Evolutionary conservation across 2,888 invertebrate genomes (phyloP), one percentile per base, ranked within the genome.

Genomic region (Noctua janthe): DNA sequence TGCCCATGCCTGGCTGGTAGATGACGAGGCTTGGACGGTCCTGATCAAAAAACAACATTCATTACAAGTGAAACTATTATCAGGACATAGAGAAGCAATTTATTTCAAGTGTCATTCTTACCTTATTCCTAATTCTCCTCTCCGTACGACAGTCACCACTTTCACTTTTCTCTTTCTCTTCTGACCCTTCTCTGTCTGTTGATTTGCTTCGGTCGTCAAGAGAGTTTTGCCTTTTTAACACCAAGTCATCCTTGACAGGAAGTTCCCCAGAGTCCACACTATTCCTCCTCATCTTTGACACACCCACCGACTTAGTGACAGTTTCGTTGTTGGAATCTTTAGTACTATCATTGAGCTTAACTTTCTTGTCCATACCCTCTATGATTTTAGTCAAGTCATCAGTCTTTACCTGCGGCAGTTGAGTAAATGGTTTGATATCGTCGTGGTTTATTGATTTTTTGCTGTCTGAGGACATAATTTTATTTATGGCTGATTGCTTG

Each of bases 21-120:
- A 99, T 98, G 83, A 98, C 98, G 93, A 99, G 98, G 69, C 99
- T 98, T 47, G 99, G 99, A 67, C 99, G 98, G 96, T 99, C 99
- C 98, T 98, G 90, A 17, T 91, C 54, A 79, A 71, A 83, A 77
- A 69, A 80, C 13, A 15, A 70, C n/a, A 84, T 66, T n/a, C 0
- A 74, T 59, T 59, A 83, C 43, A 71, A 83, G 49, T 74, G 23
- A 35, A 71, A 73, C 47, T 71, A 78, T 56, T 20, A 74, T 70
- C 71, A 71, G n/a, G 47, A n/a, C 13, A 56, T 0, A 77, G 29
- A 47, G 20, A 75, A 78, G 29, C 43, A 73, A 80, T 84, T 74
- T 62, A 83, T 73, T 66, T 71, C 59, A 76, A 78, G 29, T 64
- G 23, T 62, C 35, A 81, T 73, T 67, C 80, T 91, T 94, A 98